These are phyloP conservation scores for Scaptomyza flava DNA, from an alignment of 2,888 invertebrate species.

Conservation along the genomic window DNA sequence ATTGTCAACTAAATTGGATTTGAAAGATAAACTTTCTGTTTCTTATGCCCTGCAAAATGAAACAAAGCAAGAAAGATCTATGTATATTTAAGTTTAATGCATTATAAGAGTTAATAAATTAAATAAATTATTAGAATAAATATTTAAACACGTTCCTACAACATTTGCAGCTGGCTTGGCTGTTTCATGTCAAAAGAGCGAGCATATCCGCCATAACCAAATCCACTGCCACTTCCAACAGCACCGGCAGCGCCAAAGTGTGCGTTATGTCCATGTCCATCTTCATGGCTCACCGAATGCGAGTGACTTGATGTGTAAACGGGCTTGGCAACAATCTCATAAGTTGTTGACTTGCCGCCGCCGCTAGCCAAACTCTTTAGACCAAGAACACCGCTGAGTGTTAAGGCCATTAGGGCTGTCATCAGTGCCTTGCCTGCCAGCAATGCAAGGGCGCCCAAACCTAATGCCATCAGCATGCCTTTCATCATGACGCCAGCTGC, in stretches of 20 bases:
- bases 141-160: slow-evolving; percentile 17
- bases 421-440: slow-evolving; percentile 93
- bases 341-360: slow-evolving; percentile 91
- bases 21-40: no score
- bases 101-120: slow-evolving; percentile 39
- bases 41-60: no score
- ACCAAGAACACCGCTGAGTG: slow-evolving; percentile 91
- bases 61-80: no score
- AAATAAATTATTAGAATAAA: slow-evolving; percentile 46
- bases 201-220: slow-evolving; percentile 86
- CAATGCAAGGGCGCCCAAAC: slow-evolving; percentile 90
- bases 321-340: slow-evolving; percentile 93
- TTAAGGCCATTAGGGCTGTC: slow-evolving; percentile 92
- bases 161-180: slow-evolving; percentile 55
- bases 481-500: slow-evolving; percentile 88
- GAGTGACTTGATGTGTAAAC: slow-evolving; percentile 89
- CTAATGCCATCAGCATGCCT: slow-evolving; percentile 90
- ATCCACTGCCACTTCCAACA: slow-evolving; percentile 85
- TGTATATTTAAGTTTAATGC: background rate
- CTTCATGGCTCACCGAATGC: slow-evolving; percentile 87
- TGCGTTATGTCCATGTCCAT: slow-evolving; percentile 84
- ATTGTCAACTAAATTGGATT: no score
- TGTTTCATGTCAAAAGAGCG: slow-evolving; percentile 77
- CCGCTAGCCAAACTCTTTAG: slow-evolving; percentile 89
- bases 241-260: slow-evolving; percentile 68